Evolutionary conservation across 2,888 invertebrate species (phyloP).

Genomic region (Xylophagus ater): DNA sequence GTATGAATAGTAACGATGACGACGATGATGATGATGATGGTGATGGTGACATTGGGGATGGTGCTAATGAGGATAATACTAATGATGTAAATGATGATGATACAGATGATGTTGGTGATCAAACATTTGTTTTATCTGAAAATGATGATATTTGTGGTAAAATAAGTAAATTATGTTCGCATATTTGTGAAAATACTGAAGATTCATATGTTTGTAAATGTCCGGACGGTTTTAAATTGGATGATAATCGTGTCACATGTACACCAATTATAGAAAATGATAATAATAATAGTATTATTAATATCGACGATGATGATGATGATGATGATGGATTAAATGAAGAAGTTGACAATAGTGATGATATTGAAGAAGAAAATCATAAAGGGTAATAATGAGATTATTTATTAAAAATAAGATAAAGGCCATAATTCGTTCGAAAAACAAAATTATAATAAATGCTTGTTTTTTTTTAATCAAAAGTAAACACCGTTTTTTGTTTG

Average conservation of each 20-base stretch:
- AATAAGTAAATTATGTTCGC: slow-evolving; percentile 45
- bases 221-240: slow-evolving; percentile 39
- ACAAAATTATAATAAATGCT: too few relatives aligned
- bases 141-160: slow-evolving; percentile 46
- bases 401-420: too few relatives aligned
- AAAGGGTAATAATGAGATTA: too few relatives aligned
- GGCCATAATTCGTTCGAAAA: too few relatives aligned
- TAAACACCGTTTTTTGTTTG: too few relatives aligned
- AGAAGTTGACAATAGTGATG: too few relatives aligned
- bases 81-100: too few relatives aligned
- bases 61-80: slow-evolving; percentile 7
- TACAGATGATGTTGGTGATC: slow-evolving; percentile 9
- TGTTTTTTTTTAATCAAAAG: too few relatives aligned
- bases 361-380: too few relatives aligned
- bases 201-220: slow-evolving; percentile 46
- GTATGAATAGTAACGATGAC: too few relatives aligned
- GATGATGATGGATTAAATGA: too few relatives aligned
- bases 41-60: background rate
- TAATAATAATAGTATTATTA: slow-evolving; percentile 44
- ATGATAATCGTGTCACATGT: slow-evolving; percentile 44
- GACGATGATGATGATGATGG: slow-evolving; percentile 7
- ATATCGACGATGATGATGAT: slow-evolving; percentile 24
- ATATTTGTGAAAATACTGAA: slow-evolving; percentile 45
- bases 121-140: slow-evolving; percentile 14
- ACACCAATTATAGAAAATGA: slow-evolving; percentile 46